A percentile compares a stretch with the other conserved stretches of the same genome.
Evolutionary conservation across 2,113 vertebrate species (phyloP).

Genomic region (Acrocephalus kingi): DNA sequence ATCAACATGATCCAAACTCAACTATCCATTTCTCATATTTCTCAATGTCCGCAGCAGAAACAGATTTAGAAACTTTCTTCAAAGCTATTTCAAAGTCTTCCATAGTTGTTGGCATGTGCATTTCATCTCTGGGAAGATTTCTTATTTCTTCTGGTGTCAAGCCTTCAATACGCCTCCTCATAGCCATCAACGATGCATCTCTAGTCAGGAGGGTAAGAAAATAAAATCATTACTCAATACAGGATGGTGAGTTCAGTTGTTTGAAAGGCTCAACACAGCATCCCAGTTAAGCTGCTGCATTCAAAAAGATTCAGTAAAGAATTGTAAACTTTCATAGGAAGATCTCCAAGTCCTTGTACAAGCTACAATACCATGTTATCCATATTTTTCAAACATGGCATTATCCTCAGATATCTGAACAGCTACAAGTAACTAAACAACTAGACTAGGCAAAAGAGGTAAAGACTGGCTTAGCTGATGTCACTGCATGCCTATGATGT

Average conservation of each 20-base stretch:
- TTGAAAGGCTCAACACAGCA: background rate
- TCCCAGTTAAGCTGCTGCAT: background rate
- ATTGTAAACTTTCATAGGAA: background rate
- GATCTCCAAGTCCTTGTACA: background rate
- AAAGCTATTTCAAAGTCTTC: constrained; percentile 95
- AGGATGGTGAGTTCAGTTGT: background rate
- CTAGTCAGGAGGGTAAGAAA: constrained; percentile 60
- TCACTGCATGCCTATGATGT: background rate
- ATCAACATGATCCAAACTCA: constrained; percentile 96
- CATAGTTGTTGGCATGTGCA: constrained; percentile 99
- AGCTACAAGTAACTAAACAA: background rate
- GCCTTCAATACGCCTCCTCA: constrained; percentile 96
- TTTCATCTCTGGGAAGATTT: constrained; percentile 94
- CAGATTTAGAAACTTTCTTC: constrained; percentile 96
- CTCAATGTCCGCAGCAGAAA: constrained; percentile 92
- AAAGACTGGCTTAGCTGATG: background rate
- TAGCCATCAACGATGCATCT: constrained; percentile 97
- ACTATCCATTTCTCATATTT: constrained; percentile 97
- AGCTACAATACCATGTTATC: background rate
- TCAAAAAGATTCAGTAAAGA: background rate
- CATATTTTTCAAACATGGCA: background rate
- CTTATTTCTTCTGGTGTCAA: constrained; percentile 95
- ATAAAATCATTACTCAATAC: background rate
- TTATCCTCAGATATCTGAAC: background rate
- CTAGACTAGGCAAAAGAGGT: background rate